Conservation (phyloP, 2,113 vertebrate genomes). For the Serinus canaria region DNA sequence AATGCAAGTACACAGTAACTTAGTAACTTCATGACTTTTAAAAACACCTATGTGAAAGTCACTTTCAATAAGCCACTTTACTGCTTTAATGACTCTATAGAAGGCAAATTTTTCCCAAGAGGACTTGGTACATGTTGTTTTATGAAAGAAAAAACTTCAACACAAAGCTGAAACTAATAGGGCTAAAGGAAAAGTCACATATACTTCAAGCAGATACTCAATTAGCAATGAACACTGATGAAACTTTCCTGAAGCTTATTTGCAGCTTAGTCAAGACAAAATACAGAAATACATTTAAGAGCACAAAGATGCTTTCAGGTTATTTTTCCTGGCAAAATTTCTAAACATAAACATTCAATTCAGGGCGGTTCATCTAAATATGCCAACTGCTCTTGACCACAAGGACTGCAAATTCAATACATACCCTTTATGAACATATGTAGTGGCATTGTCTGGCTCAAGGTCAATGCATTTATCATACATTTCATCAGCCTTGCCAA, state of each 20-base stretch:
- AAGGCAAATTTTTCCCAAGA: background rate
- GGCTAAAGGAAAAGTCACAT: background rate
- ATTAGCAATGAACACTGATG: background rate
- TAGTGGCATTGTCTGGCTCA: slow-evolving; percentile 97
- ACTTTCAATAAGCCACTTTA: background rate
- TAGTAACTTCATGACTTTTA: background rate
- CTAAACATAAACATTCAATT: background rate
- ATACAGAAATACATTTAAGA: background rate
- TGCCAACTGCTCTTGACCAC: background rate
- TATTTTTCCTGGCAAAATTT: background rate
- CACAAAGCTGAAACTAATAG: background rate
- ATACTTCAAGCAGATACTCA: background rate
- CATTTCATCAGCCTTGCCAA: slow-evolving; percentile 98
- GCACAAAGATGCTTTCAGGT: background rate
- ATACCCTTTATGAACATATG: slow-evolving; percentile 98
- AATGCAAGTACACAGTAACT: background rate
- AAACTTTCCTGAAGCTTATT: background rate
- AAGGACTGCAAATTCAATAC: slow-evolving; percentile 22
- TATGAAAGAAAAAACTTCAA: background rate
- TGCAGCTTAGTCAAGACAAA: background rate
- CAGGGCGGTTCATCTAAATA: background rate
- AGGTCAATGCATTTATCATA: slow-evolving; percentile 98
- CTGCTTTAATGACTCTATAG: background rate
- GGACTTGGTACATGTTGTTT: background rate
- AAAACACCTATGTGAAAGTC: background rate